Evolutionary conservation across 2,797 vertebrate species (phyloP), one percentile per base, ranked within the genome.

Genomic region (Parambassis ranga): DNA sequence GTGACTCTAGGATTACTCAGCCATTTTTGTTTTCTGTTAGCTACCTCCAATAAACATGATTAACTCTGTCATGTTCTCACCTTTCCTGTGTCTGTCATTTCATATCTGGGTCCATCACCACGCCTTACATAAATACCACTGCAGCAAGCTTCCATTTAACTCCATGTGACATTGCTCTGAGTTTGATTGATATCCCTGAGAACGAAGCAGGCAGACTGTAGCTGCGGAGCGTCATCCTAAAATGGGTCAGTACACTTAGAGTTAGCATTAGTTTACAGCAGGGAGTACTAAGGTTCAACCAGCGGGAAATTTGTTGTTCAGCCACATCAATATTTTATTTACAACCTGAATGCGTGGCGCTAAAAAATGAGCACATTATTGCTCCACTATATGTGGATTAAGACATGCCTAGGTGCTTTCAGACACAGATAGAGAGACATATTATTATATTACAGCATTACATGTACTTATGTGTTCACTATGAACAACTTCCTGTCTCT

Each of bases 1-100:
- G 35, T 69, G 56, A 77, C 59, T 74, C 70, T 75, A 56, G 52
- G 63, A 83, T 88, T 83, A 79, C 84, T 63, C 55, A 38, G 49
- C 27, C 67, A 6, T 58, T 75, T 47, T 7, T 37, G 35, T 48
- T 53, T 35, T 65, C 59, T 66, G 26, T 81, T 62, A 72, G 75
- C 72, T 58, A 48, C 50, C 57, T 82, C 60, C 49, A 60, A 32
- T 70, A 68, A 79, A 75, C 51, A 15, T 74, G 55, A 65, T 32
- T 56, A 43, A 49, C 35, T 36, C 51, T 72, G 44, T 50, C 58
- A 60, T 52, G 51, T 74, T 71, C 57, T 51, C 35, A n/a, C 31
- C 50, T 57, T 51, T 41, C 27, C 56, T 43, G 13, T 51, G 59
- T 48, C 65, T 63, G 70, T 77, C 77, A 74, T 61, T 37, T 56